A percentile compares a stretch with the other conserved stretches of the same genome.
These are phyloP conservation scores for Lichenostomus cassidix DNA, from an alignment of 2,113 vertebrate genomes.

Conservation along the genomic window DNA sequence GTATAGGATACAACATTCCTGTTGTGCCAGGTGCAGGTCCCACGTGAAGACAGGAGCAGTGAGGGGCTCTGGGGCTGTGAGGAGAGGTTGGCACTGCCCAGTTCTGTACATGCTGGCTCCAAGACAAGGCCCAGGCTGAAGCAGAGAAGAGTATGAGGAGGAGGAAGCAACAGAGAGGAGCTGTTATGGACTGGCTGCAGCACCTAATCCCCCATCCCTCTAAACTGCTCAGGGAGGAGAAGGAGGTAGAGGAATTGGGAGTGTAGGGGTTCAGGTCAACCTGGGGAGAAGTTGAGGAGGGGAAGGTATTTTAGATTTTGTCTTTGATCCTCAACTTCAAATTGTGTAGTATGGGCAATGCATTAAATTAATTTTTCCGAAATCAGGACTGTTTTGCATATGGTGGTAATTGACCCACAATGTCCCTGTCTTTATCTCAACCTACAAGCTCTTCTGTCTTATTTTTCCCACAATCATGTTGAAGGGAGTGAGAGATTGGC, in stretches of 20 bases:
- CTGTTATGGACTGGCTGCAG: fast-evolving
- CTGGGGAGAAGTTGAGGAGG: neutral
- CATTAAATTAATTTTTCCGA: neutral
- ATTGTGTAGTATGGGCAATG: neutral
- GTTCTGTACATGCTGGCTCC: neutral
- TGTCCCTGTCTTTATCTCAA: neutral
- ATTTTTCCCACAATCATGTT: neutral
- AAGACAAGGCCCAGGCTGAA: neutral
- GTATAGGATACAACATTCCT: neutral
- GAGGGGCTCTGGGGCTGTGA: neutral
- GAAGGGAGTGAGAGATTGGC: neutral
- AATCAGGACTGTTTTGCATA: neutral
- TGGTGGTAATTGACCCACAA: neutral
- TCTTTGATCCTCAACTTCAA: neutral
- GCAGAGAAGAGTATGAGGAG: neutral
- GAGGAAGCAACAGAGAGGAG: neutral
- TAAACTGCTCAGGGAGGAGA: fast-evolving
- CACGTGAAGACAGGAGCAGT: neutral
- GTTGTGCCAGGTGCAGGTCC: neutral
- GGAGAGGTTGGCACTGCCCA: fast-evolving
- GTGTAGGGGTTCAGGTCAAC: neutral
- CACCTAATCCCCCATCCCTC: too few species aligned
- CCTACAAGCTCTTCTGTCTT: fast-evolving
- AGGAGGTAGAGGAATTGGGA: neutral
- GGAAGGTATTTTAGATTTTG: neutral